Percentiles rank a stretch among this genome's conserved stretches.
These are phyloP conservation scores for Mastacembelus armatus DNA, from an alignment of 2,797 vertebrate species.

Conservation along the genomic window DNA sequence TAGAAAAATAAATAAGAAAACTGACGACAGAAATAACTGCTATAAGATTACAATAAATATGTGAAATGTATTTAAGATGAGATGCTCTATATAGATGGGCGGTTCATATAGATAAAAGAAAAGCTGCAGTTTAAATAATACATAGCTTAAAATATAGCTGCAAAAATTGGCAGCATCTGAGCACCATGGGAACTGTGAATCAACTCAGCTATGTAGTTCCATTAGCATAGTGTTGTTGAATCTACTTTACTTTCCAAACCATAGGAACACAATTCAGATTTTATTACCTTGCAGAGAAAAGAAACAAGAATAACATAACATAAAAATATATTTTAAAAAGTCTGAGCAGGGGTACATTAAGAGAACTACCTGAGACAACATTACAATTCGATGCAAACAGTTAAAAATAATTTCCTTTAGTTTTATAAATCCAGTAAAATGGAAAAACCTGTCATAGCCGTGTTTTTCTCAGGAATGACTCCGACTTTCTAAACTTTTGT, in stretches of 20 bases:
- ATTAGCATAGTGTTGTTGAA: neutral
- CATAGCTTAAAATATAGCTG: slow-evolving; percentile 11
- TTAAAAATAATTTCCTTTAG: neutral
- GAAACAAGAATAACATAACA: neutral
- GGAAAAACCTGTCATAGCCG: neutral
- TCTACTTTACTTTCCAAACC: neutral
- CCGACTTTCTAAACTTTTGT: slow-evolving; percentile 36
- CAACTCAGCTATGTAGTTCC: neutral
- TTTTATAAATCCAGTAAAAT: neutral
- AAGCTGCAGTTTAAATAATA: too few species aligned
- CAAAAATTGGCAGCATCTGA: slow-evolving; percentile 22
- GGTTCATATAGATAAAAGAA: slow-evolving; percentile 12
- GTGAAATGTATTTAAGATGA: slow-evolving; percentile 18
- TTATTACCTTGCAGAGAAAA: neutral
- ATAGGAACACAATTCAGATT: neutral
- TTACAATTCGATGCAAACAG: neutral
- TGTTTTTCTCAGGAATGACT: slow-evolving; percentile 13
- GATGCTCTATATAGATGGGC: slow-evolving; percentile 5
- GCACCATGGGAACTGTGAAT: neutral
- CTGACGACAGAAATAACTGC: slow-evolving; percentile 5
- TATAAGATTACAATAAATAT: slow-evolving; percentile 26
- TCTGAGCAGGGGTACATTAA: neutral
- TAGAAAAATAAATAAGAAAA: too few species aligned
- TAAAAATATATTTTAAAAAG: neutral
- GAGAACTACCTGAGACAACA: neutral